phyloP scores from a whole-genome alignment of 1,140 invertebrate species.

The Wiebesia pumilae region DNA sequence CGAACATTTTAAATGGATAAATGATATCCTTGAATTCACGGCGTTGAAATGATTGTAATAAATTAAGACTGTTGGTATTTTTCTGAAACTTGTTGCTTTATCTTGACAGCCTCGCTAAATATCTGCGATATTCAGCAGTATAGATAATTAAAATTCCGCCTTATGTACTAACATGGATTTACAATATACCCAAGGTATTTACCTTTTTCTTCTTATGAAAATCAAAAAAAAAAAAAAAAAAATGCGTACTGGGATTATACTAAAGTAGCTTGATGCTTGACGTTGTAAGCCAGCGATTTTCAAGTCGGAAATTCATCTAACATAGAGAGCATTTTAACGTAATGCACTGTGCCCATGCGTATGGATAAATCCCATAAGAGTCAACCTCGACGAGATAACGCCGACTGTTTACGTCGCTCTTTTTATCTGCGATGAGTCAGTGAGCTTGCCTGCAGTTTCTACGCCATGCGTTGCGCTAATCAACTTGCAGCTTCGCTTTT shows the following conservation, averaged over 20 bases:
- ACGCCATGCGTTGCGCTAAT: neutral
- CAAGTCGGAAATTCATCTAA: neutral
- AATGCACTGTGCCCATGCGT: neutral
- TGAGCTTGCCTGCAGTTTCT: neutral
- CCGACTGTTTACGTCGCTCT: neutral
- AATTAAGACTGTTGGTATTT: neutral
- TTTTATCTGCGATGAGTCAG: constrained; percentile 41
- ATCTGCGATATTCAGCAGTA: neutral
- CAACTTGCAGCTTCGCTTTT: too few relatives aligned
- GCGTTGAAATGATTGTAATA: neutral
- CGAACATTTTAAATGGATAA: neutral
- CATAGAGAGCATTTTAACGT: neutral
- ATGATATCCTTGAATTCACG: neutral
- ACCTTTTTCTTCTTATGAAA: neutral
- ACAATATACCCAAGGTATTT: neutral
- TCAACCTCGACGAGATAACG: constrained; percentile 10
- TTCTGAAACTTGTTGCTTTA: neutral
- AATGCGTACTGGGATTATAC: neutral
- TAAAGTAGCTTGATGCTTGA: neutral
- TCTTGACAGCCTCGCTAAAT: neutral
- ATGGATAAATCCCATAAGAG: neutral
- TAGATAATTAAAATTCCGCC: neutral
- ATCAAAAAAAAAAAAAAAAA: neutral
- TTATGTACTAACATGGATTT: neutral
- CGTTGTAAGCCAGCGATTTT: neutral